phyloP scores from a whole-genome alignment of 2,888 invertebrate species.

The Osmoderma eremita region DNA sequence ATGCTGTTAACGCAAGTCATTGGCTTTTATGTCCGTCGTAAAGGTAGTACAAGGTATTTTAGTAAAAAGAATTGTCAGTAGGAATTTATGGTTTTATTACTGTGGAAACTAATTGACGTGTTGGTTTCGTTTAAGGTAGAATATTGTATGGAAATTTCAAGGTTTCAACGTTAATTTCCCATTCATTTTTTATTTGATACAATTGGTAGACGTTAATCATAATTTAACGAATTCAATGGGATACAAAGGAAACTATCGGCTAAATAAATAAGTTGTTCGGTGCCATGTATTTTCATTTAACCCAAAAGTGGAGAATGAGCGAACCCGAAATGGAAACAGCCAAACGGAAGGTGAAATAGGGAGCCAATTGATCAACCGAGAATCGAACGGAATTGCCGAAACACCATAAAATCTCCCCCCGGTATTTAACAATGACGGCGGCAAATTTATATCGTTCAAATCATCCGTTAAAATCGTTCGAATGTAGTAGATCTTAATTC shows the following conservation, averaged over 20 bases:
- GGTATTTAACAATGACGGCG: slow-evolving; percentile 37
- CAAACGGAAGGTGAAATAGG: slow-evolving; percentile 5
- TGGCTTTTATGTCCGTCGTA: slow-evolving; percentile 12
- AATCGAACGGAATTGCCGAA: slow-evolving; percentile 25
- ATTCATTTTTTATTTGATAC: too few species aligned
- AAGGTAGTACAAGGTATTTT: slow-evolving; percentile 10
- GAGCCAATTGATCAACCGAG: slow-evolving; percentile 20
- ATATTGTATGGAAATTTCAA: too few species aligned
- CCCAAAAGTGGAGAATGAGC: too few species aligned
- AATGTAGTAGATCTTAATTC: slow-evolving; percentile 42
- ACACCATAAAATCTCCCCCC: slow-evolving; percentile 30
- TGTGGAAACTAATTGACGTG: not conserved
- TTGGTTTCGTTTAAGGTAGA: too few species aligned
- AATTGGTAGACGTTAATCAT: too few species aligned
- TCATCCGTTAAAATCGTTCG: slow-evolving; percentile 38
- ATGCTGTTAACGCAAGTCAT: slow-evolving; percentile 2
- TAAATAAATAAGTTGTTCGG: too few species aligned
- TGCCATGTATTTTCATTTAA: too few species aligned
- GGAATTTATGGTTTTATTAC: not conserved
- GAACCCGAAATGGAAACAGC: not conserved
- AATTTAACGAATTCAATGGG: too few species aligned
- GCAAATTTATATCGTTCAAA: slow-evolving; percentile 40
- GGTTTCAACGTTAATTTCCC: too few species aligned
- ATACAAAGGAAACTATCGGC: too few species aligned
- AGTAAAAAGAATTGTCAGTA: not conserved